Percentiles rank a stretch among this genome's conserved stretches.
These are phyloP conservation scores for Rhizomys pruinosus DNA, from an alignment of 2,113 vertebrate genomes.

Conservation along the genomic window DNA sequence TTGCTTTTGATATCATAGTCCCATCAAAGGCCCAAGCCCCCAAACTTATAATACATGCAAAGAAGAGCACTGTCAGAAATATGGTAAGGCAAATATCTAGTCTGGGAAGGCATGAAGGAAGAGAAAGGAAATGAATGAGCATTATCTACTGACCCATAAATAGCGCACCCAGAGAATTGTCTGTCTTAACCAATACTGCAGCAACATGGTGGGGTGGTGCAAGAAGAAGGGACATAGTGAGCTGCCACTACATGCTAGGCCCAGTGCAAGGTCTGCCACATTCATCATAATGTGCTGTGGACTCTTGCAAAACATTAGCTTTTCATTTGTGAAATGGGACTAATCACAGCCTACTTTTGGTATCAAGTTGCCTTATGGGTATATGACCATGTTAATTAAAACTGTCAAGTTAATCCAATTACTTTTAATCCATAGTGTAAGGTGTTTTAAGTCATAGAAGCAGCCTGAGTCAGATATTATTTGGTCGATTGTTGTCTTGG, in stretches of 20 bases:
- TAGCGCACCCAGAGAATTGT: neutral
- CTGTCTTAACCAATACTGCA: neutral
- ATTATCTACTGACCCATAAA: neutral
- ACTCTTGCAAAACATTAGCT: neutral
- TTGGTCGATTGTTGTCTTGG: no score
- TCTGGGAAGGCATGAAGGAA: neutral
- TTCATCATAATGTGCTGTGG: no score
- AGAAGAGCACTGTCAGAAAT: neutral
- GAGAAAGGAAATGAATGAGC: neutral
- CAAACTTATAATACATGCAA: neutral
- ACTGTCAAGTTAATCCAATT: neutral
- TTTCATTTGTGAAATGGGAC: conserved; percentile 11
- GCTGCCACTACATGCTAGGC: neutral
- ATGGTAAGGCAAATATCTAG: neutral
- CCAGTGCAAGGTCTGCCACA: neutral
- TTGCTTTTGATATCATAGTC: neutral
- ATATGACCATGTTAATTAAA: neutral
- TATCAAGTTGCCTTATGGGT: neutral
- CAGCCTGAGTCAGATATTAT: no score
- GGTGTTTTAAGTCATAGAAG: no score
- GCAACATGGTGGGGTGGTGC: neutral
- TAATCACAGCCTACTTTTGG: neutral
- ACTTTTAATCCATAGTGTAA: no score
- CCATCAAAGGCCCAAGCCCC: neutral
- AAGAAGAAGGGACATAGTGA: neutral